phyloP scores from a whole-genome alignment of 1,140 invertebrate genomes.

The Magallana angulata region DNA sequence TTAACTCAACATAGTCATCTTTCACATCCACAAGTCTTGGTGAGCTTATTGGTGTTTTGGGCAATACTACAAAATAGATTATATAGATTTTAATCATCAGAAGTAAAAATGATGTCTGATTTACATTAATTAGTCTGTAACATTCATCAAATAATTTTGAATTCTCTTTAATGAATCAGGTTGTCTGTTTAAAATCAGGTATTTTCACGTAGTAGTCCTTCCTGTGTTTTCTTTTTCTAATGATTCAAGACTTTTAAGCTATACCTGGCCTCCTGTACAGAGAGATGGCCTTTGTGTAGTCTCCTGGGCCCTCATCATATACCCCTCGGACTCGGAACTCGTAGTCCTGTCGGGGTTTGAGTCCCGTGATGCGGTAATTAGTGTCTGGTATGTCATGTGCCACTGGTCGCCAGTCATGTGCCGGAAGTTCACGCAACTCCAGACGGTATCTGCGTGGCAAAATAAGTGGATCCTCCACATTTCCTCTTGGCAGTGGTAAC shows the following conservation, averaged over 20 bases:
- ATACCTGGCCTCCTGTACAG: slow-evolving; percentile 70
- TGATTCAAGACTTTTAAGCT: too few relatives aligned
- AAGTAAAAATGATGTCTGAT: too few relatives aligned
- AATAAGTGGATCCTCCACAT: background rate
- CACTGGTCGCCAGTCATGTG: slow-evolving; percentile 66
- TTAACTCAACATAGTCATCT: slow-evolving; percentile 65
- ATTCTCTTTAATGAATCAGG: too few relatives aligned
- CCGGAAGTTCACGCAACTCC: slow-evolving; percentile 69
- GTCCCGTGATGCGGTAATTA: slow-evolving; percentile 79
- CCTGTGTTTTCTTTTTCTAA: too few relatives aligned
- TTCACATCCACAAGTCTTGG: slow-evolving; percentile 69
- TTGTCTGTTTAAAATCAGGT: too few relatives aligned
- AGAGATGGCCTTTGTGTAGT: slow-evolving; percentile 69
- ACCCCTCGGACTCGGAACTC: slow-evolving; percentile 98
- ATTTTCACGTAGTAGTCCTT: too few relatives aligned
- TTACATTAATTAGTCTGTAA: too few relatives aligned
- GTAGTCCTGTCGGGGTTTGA: slow-evolving; percentile 96
- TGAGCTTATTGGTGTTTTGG: slow-evolving; percentile 62
- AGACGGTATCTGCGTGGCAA: slow-evolving; percentile 55
- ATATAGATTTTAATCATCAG: too few relatives aligned
- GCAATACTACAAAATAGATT: slow-evolving; percentile 65
- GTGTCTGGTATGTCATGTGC: slow-evolving; percentile 61
- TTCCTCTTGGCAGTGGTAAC: slow-evolving; percentile 61
- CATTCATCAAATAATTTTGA: too few relatives aligned
- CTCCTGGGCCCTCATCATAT: slow-evolving; percentile 87